phyloP scores from a whole-genome alignment of 2,888 invertebrate genomes.

The Tetrapedia diversipes region DNA sequence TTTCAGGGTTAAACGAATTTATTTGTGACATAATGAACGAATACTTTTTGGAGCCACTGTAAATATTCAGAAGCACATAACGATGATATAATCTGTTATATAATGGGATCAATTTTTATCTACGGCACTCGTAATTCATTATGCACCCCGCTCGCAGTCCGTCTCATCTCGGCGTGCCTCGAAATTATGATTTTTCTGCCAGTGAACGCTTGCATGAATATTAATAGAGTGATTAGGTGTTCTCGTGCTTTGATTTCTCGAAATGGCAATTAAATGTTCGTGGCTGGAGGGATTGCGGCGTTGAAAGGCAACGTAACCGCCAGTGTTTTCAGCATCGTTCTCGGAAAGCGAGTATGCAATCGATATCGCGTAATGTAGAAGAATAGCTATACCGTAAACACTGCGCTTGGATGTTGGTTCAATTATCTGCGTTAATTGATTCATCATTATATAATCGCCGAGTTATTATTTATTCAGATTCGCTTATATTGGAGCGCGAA shows the following conservation, averaged over 20 bases:
- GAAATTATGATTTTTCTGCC: not conserved
- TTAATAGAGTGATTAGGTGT: constrained; percentile 3
- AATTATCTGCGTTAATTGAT: constrained; percentile 45
- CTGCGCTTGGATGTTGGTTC: not conserved
- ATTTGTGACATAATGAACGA: no score
- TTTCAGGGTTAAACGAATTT: no score
- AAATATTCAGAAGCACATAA: constrained; percentile 25
- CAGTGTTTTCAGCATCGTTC: constrained; percentile 2
- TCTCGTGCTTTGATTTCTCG: not conserved
- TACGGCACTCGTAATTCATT: not conserved
- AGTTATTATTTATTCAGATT: constrained; percentile 35
- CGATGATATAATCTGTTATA: constrained; percentile 43
- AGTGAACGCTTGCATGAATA: not conserved
- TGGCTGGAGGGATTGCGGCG: not conserved
- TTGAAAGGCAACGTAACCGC: not conserved
- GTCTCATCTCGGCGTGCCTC: not conserved
- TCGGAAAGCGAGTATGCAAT: not conserved
- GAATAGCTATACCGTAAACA: constrained; percentile 5
- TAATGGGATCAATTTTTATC: constrained; percentile 43
- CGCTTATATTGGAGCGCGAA: constrained; percentile 1
- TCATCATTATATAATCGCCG: constrained; percentile 37
- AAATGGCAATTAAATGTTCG: not conserved
- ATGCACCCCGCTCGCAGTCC: not conserved
- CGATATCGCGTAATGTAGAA: not conserved
- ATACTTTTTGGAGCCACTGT: no score